phyloP scores from a whole-genome alignment of 1,140 invertebrate genomes.

The Drosophila orosa region DNA sequence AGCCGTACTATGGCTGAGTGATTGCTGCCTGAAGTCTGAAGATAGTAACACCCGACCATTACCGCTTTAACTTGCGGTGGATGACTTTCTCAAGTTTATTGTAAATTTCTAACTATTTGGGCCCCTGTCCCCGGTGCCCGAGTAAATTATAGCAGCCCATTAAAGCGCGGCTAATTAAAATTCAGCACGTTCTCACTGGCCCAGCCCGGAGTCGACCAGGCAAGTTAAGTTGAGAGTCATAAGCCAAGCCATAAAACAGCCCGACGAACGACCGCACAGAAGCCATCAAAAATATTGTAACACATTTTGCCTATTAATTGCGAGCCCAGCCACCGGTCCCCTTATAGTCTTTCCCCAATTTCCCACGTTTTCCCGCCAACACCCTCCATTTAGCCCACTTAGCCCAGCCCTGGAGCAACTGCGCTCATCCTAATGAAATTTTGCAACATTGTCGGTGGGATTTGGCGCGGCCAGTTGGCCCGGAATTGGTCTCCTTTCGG shows the following conservation, averaged over 20 bases:
- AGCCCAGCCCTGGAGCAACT: not conserved
- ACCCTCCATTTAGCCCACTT: not conserved
- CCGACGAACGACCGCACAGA: slow-evolving; percentile 50
- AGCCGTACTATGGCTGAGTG: not conserved
- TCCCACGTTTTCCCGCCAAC: slow-evolving; percentile 24
- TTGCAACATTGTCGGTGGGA: slow-evolving; percentile 59
- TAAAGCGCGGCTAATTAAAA: slow-evolving; percentile 74
- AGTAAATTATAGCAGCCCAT: slow-evolving; percentile 63
- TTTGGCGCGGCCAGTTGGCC: slow-evolving; percentile 16
- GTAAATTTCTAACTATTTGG: slow-evolving; percentile 12
- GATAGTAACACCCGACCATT: not conserved
- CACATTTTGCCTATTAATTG: slow-evolving; percentile 80
- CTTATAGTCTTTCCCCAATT: slow-evolving; percentile 18
- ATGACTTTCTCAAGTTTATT: slow-evolving; percentile 8
- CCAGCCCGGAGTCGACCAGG: slow-evolving; percentile 3
- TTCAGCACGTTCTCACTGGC: slow-evolving; percentile 63
- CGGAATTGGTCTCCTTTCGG: slow-evolving; percentile 8
- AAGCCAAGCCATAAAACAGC: slow-evolving; percentile 74
- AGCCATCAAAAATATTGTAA: slow-evolving; percentile 79
- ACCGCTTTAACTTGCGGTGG: not conserved
- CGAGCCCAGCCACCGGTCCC: slow-evolving; percentile 13
- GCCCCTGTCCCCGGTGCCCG: slow-evolving; percentile 8
- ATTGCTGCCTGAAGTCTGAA: not conserved
- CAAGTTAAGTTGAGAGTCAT: slow-evolving; percentile 43
- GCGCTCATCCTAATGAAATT: slow-evolving; percentile 60